phyloP scores from a whole-genome alignment of 2,888 invertebrate species.

The Drosophila ezoana region DNA sequence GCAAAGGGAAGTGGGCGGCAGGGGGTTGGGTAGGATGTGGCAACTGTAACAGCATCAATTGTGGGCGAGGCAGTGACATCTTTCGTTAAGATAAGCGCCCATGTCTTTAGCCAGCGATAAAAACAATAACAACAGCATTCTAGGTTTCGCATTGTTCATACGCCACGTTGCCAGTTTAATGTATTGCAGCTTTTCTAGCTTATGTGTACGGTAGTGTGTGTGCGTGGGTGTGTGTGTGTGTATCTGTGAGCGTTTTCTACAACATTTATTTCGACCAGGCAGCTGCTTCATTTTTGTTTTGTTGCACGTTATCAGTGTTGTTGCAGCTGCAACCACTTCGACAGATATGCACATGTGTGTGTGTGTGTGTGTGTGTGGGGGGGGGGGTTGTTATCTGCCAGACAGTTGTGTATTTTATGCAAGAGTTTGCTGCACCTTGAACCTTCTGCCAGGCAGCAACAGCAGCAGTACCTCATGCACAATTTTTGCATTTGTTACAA shows the following conservation, averaged over 20 bases:
- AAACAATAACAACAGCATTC: constrained; percentile 66
- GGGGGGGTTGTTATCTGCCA: constrained; percentile 44
- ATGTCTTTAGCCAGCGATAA: constrained; percentile 62
- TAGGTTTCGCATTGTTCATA: constrained; percentile 73
- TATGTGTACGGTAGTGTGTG: constrained; percentile 9
- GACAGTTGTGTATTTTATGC: constrained; percentile 63
- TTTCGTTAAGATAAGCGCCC: constrained; percentile 69
- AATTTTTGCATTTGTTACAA: constrained; percentile 71
- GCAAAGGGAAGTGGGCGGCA: not conserved
- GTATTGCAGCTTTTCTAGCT: constrained; percentile 42
- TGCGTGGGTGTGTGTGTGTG: constrained; percentile 13
- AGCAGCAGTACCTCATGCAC: constrained; percentile 36
- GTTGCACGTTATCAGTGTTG: constrained; percentile 70
- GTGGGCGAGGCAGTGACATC: constrained; percentile 54
- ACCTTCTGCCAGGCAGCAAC: constrained; percentile 14
- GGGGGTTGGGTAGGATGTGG: not conserved
- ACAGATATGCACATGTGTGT: constrained; percentile 53
- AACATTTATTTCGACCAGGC: constrained; percentile 59
- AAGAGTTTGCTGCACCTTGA: constrained; percentile 57
- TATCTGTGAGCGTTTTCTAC: constrained; percentile 46
- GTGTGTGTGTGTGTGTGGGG: constrained; percentile 7
- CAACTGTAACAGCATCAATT: constrained; percentile 25
- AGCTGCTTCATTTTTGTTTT: constrained; percentile 51
- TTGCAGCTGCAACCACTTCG: constrained; percentile 58
- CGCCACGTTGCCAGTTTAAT: constrained; percentile 65